Evolutionary conservation across 1,140 invertebrate genomes (phyloP).

Genomic region (Acromyrmex heyeri): DNA sequence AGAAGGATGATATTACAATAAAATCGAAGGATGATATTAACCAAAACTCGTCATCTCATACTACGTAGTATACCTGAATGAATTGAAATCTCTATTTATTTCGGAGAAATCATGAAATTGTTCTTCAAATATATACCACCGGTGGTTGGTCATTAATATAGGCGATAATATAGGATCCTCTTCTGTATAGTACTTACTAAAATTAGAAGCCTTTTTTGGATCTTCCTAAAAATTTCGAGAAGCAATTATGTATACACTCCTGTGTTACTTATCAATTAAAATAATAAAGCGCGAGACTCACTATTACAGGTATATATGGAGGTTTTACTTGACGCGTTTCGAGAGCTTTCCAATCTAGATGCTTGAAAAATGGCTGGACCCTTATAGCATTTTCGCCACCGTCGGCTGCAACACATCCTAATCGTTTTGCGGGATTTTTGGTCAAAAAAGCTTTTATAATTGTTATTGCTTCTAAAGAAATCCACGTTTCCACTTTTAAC

Average conservation of each 20-base stretch:
- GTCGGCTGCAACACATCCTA: slow-evolving; percentile 94
- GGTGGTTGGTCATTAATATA: slow-evolving; percentile 90
- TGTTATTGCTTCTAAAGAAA: slow-evolving; percentile 97
- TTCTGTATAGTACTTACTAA: slow-evolving; percentile 94
- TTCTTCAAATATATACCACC: slow-evolving; percentile 97
- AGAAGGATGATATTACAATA: slow-evolving; percentile 58
- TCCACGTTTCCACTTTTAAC: slow-evolving; percentile 88
- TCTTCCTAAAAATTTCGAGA: slow-evolving; percentile 93
- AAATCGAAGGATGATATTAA: neutral
- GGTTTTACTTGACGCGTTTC: slow-evolving; percentile 96
- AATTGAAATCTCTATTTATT: slow-evolving; percentile 96
- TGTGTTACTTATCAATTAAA: slow-evolving; percentile 4
- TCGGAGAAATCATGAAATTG: slow-evolving; percentile 99
- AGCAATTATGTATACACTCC: neutral
- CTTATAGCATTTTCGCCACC: slow-evolving; percentile 95
- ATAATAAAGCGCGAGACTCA: slow-evolving; percentile 88
- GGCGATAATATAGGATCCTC: slow-evolving; percentile 99
- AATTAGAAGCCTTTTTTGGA: slow-evolving; percentile 98
- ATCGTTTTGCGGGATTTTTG: slow-evolving; percentile 97
- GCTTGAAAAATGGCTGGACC: slow-evolving; percentile 97
- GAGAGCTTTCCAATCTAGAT: slow-evolving; percentile 98
- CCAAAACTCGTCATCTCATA: slow-evolving; percentile 69
- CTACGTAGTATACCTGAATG: slow-evolving; percentile 88
- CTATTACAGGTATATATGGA: slow-evolving; percentile 99
- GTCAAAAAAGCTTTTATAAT: slow-evolving; percentile 99